Conservation (phyloP, 2,797 vertebrate species). For the Harpagifer antarcticus region DNA sequence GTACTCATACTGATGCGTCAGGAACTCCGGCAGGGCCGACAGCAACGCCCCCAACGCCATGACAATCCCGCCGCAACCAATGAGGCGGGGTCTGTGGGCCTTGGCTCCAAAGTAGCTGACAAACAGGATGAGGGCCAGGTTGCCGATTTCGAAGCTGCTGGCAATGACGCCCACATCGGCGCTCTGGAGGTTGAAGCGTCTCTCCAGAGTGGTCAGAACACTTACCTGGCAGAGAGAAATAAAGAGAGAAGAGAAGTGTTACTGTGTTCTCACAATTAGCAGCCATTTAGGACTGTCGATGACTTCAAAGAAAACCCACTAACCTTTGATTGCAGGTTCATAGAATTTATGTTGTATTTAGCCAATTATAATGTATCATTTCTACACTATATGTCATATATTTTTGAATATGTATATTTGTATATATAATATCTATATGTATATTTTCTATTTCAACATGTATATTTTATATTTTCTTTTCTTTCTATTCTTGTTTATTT, state of each 20-base stretch:
- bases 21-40: conserved; percentile 95
- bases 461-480: too few relatives aligned
- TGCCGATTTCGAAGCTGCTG: conserved; percentile 99
- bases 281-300: not conserved
- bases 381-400: too few relatives aligned
- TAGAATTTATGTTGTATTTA: too few relatives aligned
- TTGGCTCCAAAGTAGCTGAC: conserved; percentile 98
- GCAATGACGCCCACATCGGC: conserved; percentile 97
- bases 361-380: too few relatives aligned
- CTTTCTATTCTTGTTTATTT: too few relatives aligned
- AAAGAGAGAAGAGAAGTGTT: conserved; percentile 71
- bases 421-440: too few relatives aligned
- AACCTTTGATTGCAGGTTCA: too few relatives aligned
- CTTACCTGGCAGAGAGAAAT: conserved; percentile 75
- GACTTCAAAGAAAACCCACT: not conserved
- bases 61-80: conserved; percentile 97
- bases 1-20: conserved; percentile 96
- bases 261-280: conserved; percentile 9
- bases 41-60: conserved; percentile 97
- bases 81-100: conserved; percentile 94
- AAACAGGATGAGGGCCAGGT: conserved; percentile 97
- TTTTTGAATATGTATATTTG: too few relatives aligned
- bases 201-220: conserved; percentile 94
- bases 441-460: too few relatives aligned
- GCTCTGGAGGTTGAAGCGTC: conserved; percentile 97